phyloP scores from a whole-genome alignment of 2,113 vertebrate species.

The Muscicapa adusta region DNA sequence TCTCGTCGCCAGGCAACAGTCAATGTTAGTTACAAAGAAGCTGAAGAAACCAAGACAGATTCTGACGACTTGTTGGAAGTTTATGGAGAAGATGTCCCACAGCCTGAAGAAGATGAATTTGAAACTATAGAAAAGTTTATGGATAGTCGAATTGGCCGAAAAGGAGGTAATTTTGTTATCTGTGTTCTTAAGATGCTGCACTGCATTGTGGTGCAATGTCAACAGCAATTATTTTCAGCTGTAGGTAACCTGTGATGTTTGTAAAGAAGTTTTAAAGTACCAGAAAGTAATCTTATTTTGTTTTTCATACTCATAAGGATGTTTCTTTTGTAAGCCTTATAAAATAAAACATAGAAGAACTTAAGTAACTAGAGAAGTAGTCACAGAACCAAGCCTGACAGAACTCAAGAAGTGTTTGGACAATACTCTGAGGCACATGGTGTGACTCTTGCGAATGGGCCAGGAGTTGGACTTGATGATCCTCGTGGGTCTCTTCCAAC shows the following conservation, averaged over 20 bases:
- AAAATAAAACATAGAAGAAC: background rate
- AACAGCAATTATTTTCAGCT: background rate
- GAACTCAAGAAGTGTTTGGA: background rate
- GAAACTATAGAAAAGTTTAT: conserved; percentile 95
- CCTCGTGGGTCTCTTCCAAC: background rate
- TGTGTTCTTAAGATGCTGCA: background rate
- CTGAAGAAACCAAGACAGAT: conserved; percentile 93
- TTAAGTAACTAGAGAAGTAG: background rate
- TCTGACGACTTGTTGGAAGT: conserved; percentile 94
- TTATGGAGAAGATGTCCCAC: conserved; percentile 90
- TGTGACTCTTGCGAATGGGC: background rate
- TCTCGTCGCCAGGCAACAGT: conserved; percentile 93
- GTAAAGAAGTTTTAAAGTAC: background rate
- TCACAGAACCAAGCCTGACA: background rate
- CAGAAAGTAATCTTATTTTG: background rate
- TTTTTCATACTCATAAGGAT: background rate
- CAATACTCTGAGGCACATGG: background rate
- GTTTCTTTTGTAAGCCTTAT: background rate
- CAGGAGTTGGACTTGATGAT: background rate
- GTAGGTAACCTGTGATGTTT: background rate
- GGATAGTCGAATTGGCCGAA: conserved; percentile 87
- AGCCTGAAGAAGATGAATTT: conserved; percentile 93
- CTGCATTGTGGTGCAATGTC: background rate
- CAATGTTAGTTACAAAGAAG: conserved; percentile 95
- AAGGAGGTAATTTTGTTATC: conserved; percentile 80